Percentiles rank a stretch among this genome's conserved stretches.
Evolutionary conservation across 2,113 vertebrate genomes (phyloP).

Genomic region (Hiodon tergisus): DNA sequence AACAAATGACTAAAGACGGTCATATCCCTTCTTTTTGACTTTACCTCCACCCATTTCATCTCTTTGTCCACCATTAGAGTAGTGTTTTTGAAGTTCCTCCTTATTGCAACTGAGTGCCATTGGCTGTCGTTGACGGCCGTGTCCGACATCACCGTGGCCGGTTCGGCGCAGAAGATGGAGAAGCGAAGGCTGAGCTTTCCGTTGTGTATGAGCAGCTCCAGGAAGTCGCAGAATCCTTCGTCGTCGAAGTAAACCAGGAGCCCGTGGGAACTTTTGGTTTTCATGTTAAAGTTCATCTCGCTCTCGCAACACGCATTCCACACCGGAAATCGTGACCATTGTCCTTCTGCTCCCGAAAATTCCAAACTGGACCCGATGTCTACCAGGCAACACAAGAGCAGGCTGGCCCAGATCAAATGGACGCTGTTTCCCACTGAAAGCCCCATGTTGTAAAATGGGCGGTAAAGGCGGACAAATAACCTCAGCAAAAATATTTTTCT

Average conservation of each 20-base stretch:
- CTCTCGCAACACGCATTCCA: slow-evolving; percentile 99
- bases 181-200: slow-evolving; percentile 91
- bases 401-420: slow-evolving; percentile 71
- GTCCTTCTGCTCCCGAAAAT: slow-evolving; percentile 89
- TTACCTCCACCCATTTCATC: slow-evolving; percentile 93
- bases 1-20: slow-evolving; percentile 93
- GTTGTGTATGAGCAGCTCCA: slow-evolving; percentile 89
- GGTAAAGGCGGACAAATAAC: background rate
- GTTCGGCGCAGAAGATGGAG: slow-evolving; percentile 95
- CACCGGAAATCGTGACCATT: slow-evolving; percentile 97
- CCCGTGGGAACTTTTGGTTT: slow-evolving; percentile 91
- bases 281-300: slow-evolving; percentile 97
- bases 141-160: slow-evolving; percentile 82
- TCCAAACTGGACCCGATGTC: slow-evolving; percentile 82
- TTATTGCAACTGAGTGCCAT: slow-evolving; percentile 84
- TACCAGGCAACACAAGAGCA: slow-evolving; percentile 78
- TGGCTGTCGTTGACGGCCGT: slow-evolving; percentile 83
- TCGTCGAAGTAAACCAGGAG: slow-evolving; percentile 96
- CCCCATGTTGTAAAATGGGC: slow-evolving; percentile 35
- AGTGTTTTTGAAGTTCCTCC: slow-evolving; percentile 93
- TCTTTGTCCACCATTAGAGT: slow-evolving; percentile 82
- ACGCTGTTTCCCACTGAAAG: slow-evolving; percentile 49
- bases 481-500: background rate
- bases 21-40: slow-evolving; percentile 95
- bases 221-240: slow-evolving; percentile 96